Percentiles rank a stretch among this genome's conserved stretches.
These are phyloP conservation scores for Gallinago paraguaiae DNA, from an alignment of 2,113 vertebrate genomes.

Conservation along the genomic window DNA sequence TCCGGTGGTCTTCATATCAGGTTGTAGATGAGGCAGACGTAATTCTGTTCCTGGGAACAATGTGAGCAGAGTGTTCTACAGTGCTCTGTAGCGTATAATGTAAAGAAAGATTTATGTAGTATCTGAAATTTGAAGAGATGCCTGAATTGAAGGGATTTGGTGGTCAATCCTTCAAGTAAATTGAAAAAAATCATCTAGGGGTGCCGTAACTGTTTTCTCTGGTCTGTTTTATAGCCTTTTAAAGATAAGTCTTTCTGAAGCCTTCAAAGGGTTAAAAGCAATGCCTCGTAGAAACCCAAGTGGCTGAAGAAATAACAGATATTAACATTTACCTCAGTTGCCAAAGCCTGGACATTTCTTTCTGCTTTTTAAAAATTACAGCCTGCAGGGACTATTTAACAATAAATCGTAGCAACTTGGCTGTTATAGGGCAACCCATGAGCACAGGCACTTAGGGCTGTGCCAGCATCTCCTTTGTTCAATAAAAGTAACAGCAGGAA, in stretches of 20 bases:
- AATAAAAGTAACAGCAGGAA: constrained; percentile 55
- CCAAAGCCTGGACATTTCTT: constrained; percentile 24
- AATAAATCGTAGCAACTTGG: constrained; percentile 44
- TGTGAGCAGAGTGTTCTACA: background rate
- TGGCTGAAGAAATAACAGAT: constrained; percentile 36
- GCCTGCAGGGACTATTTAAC: constrained; percentile 1
- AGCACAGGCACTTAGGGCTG: constrained; percentile 1
- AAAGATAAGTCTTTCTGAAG: background rate
- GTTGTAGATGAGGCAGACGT: background rate
- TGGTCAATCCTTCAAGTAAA: background rate
- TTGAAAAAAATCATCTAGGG: background rate
- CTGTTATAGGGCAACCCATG: constrained; percentile 2
- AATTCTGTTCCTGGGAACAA: background rate
- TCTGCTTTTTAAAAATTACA: constrained; percentile 32
- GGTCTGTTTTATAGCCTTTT: background rate
- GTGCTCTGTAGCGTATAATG: background rate
- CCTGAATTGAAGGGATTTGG: background rate
- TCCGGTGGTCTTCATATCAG: background rate
- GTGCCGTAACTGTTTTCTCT: background rate
- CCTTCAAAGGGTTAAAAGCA: constrained; percentile 23
- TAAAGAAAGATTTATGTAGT: background rate
- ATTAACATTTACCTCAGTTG: constrained; percentile 26
- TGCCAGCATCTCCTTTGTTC: constrained; percentile 44
- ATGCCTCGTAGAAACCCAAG: background rate
- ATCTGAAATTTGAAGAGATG: background rate